phyloP scores from a whole-genome alignment of 2,888 invertebrate genomes.

The Habrosyne pyritoides region DNA sequence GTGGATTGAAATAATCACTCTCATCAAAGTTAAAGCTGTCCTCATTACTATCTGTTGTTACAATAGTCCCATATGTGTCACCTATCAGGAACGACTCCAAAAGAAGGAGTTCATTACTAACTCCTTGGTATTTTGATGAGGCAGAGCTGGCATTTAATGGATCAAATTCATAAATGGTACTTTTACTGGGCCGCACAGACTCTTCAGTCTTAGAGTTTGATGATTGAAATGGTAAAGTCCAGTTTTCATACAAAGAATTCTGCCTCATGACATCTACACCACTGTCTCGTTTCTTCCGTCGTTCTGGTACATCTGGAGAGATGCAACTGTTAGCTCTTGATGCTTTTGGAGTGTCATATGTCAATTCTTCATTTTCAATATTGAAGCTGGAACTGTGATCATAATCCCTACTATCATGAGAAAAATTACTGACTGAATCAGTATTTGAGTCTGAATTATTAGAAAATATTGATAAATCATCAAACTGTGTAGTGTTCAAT shows the following conservation, averaged over 20 bases:
- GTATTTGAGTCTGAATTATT: constrained; percentile 67
- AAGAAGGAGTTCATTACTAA: constrained; percentile 85
- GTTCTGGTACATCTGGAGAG: constrained; percentile 64
- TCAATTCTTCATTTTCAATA: constrained; percentile 49
- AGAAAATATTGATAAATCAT: constrained; percentile 68
- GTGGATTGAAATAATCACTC: constrained; percentile 79
- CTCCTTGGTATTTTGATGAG: constrained; percentile 58
- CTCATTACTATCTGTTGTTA: constrained; percentile 68
- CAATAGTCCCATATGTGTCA: constrained; percentile 86
- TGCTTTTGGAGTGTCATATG: constrained; percentile 69
- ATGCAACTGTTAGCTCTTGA: constrained; percentile 60
- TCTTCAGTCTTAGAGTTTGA: constrained; percentile 23
- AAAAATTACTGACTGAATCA: constrained; percentile 65
- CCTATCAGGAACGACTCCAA: constrained; percentile 87
- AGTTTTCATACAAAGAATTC: constrained; percentile 73
- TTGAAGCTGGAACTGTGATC: constrained; percentile 43
- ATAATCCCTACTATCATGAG: constrained; percentile 60
- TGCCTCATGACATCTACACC: constrained; percentile 57
- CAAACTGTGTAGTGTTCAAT: constrained; percentile 59
- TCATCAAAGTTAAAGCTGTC: constrained; percentile 63
- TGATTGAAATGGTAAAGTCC: constrained; percentile 55
- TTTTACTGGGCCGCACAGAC: constrained; percentile 67
- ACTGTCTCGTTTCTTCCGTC: constrained; percentile 55
- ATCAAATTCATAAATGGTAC: constrained; percentile 90
- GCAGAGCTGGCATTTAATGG: constrained; percentile 71